Evolutionary conservation across 2,113 vertebrate genomes (phyloP).

Genomic region (Geococcyx californianus): DNA sequence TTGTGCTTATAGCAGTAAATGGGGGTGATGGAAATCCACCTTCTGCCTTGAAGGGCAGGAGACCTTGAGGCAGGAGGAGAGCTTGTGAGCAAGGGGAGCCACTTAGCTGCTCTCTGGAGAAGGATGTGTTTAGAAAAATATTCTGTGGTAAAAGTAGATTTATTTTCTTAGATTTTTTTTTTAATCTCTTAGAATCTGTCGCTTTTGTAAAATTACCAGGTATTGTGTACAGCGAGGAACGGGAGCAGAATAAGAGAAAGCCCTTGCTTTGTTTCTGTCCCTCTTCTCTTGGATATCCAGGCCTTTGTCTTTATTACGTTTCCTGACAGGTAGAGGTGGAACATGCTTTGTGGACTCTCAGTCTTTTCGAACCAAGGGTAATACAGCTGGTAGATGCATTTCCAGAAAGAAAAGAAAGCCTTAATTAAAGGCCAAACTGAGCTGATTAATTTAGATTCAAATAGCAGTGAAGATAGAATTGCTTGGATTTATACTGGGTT

Average conservation of each 20-base stretch:
- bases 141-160: neutral
- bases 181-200: neutral
- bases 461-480: neutral
- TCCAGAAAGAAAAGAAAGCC: neutral
- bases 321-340: neutral
- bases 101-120: neutral
- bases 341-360: neutral
- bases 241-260: neutral
- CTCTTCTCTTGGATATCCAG: neutral
- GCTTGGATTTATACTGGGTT: neutral
- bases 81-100: accelerated
- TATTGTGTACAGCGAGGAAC: neutral
- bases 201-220: neutral
- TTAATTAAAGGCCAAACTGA: neutral
- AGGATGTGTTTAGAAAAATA: neutral
- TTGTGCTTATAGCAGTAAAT: neutral
- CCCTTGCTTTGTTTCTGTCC: neutral
- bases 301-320: neutral
- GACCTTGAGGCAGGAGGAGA: too few relatives aligned
- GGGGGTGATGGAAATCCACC: neutral
- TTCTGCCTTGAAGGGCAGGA: neutral
- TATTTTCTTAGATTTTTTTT: neutral
- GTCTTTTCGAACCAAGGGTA: neutral
- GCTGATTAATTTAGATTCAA: neutral
- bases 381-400: neutral